Percentiles rank a stretch among this genome's conserved stretches.
These are phyloP conservation scores for Oxyscelio sp. DNA, from an alignment of 2,888 invertebrate species.

Conservation along the genomic window DNA sequence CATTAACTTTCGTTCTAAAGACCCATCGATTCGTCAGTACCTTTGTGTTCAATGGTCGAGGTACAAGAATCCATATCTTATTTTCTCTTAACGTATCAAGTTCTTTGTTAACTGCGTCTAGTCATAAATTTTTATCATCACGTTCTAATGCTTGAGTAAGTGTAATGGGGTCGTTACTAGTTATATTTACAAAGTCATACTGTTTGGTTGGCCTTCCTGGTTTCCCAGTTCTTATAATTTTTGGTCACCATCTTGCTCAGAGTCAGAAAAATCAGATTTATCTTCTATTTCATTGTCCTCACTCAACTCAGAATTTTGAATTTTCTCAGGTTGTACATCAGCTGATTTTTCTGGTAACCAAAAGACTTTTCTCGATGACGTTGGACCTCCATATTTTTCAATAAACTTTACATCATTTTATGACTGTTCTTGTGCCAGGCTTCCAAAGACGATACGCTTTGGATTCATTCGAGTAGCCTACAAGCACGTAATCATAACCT, in stretches of 20 bases:
- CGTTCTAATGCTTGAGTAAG: conserved; percentile 10
- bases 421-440: conserved; percentile 58
- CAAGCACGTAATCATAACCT: conserved; percentile 54
- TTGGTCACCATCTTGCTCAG: conserved; percentile 38
- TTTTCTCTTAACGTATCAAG: too few relatives aligned
- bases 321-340: too few relatives aligned
- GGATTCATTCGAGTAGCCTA: conserved; percentile 66
- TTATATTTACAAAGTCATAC: conserved; percentile 3
- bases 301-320: too few relatives aligned
- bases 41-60: too few relatives aligned
- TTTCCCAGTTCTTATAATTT: conserved; percentile 85
- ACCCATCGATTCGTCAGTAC: not conserved
- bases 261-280: too few relatives aligned
- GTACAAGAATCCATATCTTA: too few relatives aligned
- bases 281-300: too few relatives aligned
- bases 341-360: not conserved
- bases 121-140: not conserved
- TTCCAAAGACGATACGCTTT: too few relatives aligned
- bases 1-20: not conserved
- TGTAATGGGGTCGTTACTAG: not conserved
- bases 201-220: conserved; percentile 81
- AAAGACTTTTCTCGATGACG: not conserved
- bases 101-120: not conserved
- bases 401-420: conserved; percentile 68
- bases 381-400: conserved; percentile 17